Evolutionary conservation across 2,113 vertebrate genomes (phyloP).

Genomic region (Stigmatopora argus): DNA sequence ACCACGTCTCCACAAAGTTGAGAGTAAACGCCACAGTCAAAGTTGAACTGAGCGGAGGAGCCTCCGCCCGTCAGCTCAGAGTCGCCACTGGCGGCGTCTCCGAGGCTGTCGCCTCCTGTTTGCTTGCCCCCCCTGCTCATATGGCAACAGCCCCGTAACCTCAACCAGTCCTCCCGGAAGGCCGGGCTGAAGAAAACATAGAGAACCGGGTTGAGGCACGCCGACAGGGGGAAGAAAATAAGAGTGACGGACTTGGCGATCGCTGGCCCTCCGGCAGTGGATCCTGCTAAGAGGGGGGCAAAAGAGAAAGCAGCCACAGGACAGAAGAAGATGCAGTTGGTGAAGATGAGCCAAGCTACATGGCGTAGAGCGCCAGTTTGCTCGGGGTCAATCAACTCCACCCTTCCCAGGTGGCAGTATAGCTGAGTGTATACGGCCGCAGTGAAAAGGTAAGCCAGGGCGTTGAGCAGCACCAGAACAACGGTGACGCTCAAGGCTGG

Average conservation of each 20-base stretch:
- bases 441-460: slow-evolving; percentile 87
- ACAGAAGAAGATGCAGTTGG: slow-evolving; percentile 97
- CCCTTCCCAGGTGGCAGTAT: slow-evolving; percentile 90
- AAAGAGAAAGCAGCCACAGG: slow-evolving; percentile 95
- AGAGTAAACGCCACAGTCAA: slow-evolving; percentile 76
- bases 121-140: slow-evolving; percentile 48
- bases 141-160: slow-evolving; percentile 61
- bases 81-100: slow-evolving; percentile 51
- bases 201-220: slow-evolving; percentile 90
- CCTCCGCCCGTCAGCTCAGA: slow-evolving; percentile 45
- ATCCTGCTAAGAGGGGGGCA: slow-evolving; percentile 79
- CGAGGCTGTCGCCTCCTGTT: slow-evolving; percentile 55
- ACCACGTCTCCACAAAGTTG: slow-evolving; percentile 75
- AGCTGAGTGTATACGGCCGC: slow-evolving; percentile 91
- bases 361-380: slow-evolving; percentile 86
- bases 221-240: slow-evolving; percentile 91
- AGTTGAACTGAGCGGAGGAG: slow-evolving; percentile 56
- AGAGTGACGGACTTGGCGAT: slow-evolving; percentile 94
- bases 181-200: slow-evolving; percentile 94
- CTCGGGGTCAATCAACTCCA: slow-evolving; percentile 82
- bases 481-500: slow-evolving; percentile 85
- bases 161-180: slow-evolving; percentile 92
- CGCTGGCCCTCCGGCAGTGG: slow-evolving; percentile 81
- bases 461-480: slow-evolving; percentile 87
- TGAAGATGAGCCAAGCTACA: slow-evolving; percentile 96